Evolutionary conservation across 2,888 invertebrate genomes (phyloP).

Genomic region (Euclidia mi): DNA sequence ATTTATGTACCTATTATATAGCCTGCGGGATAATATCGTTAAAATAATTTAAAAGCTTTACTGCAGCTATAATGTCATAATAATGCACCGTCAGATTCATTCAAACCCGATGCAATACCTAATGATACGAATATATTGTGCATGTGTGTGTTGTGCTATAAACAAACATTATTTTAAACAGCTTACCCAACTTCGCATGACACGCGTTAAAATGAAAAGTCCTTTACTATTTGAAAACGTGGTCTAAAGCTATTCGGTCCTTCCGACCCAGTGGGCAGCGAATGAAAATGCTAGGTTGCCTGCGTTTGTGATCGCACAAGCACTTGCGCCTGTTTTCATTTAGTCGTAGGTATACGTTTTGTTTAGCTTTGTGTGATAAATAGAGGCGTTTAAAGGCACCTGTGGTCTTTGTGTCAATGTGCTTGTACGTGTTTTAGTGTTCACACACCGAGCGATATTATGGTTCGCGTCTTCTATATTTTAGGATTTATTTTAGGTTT

Average conservation of each 20-base stretch:
- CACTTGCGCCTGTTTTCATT: slow-evolving; percentile 53
- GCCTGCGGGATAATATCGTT: too few species aligned
- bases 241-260: too few species aligned
- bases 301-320: slow-evolving; percentile 41
- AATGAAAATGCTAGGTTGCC: slow-evolving; percentile 49
- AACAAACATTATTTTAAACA: too few species aligned
- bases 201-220: slow-evolving; percentile 49
- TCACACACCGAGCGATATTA: slow-evolving; percentile 27
- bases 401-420: slow-evolving; percentile 39
- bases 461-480: neutral
- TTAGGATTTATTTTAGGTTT: too few species aligned
- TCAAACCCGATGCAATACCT: too few species aligned
- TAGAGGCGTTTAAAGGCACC: slow-evolving; percentile 40
- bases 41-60: too few species aligned
- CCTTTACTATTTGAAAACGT: too few species aligned
- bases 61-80: too few species aligned
- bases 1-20: too few species aligned
- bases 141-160: too few species aligned
- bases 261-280: slow-evolving; percentile 50
- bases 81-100: too few species aligned
- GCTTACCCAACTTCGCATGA: slow-evolving; percentile 5
- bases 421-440: slow-evolving; percentile 29
- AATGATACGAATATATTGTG: too few species aligned
- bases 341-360: slow-evolving; percentile 47
- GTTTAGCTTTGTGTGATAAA: slow-evolving; percentile 55